A percentile compares a stretch with the other conserved stretches of the same genome.
Conservation (phyloP, 2,797 vertebrate species). For the Apogon hyalosoma region DNA sequence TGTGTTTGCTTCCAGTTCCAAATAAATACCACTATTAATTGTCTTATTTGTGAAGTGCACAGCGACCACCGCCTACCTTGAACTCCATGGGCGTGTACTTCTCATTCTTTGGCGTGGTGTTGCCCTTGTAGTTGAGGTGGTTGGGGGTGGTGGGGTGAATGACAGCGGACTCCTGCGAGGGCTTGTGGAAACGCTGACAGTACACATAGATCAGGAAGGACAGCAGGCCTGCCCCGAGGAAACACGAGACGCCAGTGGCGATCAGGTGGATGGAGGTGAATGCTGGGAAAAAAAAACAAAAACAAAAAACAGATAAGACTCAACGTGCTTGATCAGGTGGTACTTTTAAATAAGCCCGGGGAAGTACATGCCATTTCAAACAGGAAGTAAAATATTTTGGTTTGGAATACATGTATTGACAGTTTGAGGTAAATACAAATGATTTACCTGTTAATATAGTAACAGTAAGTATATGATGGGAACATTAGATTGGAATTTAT, state of each 20-base stretch:
- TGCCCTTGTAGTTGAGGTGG: constrained; percentile 96
- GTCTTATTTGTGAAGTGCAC: too few species aligned
- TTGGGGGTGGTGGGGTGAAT: constrained; percentile 96
- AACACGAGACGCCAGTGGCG: constrained; percentile 95
- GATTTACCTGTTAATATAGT: too few species aligned
- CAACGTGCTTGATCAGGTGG: too few species aligned
- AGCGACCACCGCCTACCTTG: constrained; percentile 83
- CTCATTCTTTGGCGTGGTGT: constrained; percentile 95
- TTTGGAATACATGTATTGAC: too few species aligned
- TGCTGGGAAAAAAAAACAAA: constrained; percentile 79
- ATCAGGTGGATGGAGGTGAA: constrained; percentile 96
- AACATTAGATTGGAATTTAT: too few species aligned
- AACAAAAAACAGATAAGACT: not conserved
- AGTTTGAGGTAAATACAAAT: too few species aligned
- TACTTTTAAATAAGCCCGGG: too few species aligned
- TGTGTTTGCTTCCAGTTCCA: not conserved
- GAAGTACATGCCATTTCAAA: too few species aligned
- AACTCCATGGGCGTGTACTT: constrained; percentile 99
- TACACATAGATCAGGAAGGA: constrained; percentile 95
- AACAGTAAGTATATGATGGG: too few species aligned
- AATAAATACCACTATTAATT: not conserved
- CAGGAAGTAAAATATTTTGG: too few species aligned
- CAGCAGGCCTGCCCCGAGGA: constrained; percentile 95
- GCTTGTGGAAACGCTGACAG: constrained; percentile 94
- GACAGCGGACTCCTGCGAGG: constrained; percentile 94